Evolutionary conservation across 2,888 invertebrate genomes (phyloP).

Genomic region (Aphidoletes aphidimyza): DNA sequence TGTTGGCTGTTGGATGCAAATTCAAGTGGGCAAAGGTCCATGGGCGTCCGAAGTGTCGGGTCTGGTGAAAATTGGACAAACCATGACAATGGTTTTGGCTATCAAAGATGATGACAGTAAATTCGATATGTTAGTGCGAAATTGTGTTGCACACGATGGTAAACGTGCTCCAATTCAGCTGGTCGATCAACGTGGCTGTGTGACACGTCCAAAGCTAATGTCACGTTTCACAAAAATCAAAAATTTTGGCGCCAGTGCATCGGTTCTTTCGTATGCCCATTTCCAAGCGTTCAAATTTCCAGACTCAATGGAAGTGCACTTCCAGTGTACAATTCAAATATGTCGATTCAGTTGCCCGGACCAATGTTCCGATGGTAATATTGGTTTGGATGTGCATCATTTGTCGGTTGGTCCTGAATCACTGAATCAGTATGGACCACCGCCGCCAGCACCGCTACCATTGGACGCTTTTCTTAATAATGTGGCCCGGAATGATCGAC

Average conservation of each 20-base stretch:
- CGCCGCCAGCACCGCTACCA: constrained; percentile 71
- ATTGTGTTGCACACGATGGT: constrained; percentile 94
- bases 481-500: constrained; percentile 76
- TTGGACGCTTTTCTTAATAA: constrained; percentile 75
- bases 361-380: constrained; percentile 80
- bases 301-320: constrained; percentile 96
- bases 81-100: constrained; percentile 96
- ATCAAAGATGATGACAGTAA: constrained; percentile 95
- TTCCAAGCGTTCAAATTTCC: constrained; percentile 97
- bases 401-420: constrained; percentile 69
- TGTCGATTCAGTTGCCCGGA: constrained; percentile 93
- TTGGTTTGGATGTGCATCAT: constrained; percentile 70
- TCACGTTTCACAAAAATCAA: constrained; percentile 94
- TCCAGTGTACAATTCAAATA: constrained; percentile 94
- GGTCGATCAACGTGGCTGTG: constrained; percentile 92
- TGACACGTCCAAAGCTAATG: constrained; percentile 91
- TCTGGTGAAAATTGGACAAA: constrained; percentile 93
- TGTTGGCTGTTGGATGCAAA: constrained; percentile 97
- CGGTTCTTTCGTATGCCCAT: constrained; percentile 90
- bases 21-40: constrained; percentile 93
- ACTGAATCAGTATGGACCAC: constrained; percentile 80
- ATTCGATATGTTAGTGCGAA: constrained; percentile 94
- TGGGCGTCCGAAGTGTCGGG: constrained; percentile 97
- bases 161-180: constrained; percentile 92
- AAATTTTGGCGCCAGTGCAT: constrained; percentile 93